Evolutionary conservation across 2,113 vertebrate genomes (phyloP), one percentile per base, ranked within the genome.

Genomic region (Lepus americanus): DNA sequence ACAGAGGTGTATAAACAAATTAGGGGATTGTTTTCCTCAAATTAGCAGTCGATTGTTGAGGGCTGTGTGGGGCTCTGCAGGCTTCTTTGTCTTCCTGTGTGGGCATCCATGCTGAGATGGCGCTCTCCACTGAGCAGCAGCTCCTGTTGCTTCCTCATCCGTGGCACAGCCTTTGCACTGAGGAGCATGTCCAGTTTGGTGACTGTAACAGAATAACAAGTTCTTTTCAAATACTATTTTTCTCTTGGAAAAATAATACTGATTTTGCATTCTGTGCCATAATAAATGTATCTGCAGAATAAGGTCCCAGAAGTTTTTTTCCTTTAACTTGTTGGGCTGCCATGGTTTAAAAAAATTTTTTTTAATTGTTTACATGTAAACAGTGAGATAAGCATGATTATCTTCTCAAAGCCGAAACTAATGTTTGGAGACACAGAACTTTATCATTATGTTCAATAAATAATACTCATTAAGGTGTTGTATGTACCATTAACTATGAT

Each of bases 351-450:
- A 77, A 67, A 27, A 77, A 49, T 17, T 51, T 33, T 29, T 44
- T 87, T 31, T 92, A 70, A 9, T 80, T 94, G 51, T 94, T 80
- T 82, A 66, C 1, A 95, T 63, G n/a, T 25, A 85, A 23, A 90
- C 27, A 55, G 25, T 29, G 64, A 93, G 55, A 59, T 90, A 51
- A 96, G 81, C 39, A 27, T 64, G 27, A 70, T 95, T 73, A 66
- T 90, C 84, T 72, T 94, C 70, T 85, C 49, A 89, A 90, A 53
- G 93, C 94, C 66, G 53, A 95, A 95, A 92, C 31, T 87, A 44
- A 69, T 80, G 29, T 86, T 88, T 89, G 78, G 73, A 31, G 82
- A 94, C 73, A 83, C 22, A 84, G 33, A 16, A 81, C 51, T 94
- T 96, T 89, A 81, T 90, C 78, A 53, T 81, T 88, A 66, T 67